Evolutionary conservation across 2,797 vertebrate genomes (phyloP), one percentile per base, ranked within the genome.

Genomic region (Helostoma temminkii): DNA sequence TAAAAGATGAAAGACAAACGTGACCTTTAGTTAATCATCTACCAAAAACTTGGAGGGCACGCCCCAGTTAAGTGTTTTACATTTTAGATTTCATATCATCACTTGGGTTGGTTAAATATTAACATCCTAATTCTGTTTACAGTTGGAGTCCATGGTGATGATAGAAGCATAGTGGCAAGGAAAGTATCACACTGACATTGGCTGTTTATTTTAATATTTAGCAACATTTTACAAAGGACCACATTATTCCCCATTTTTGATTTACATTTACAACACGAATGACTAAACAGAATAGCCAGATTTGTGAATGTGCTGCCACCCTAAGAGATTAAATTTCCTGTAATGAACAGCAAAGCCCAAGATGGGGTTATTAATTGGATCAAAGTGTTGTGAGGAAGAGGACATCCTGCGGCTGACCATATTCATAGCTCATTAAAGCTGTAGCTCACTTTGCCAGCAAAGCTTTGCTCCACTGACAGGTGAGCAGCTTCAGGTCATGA

Each of bases 41-140:
- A 88, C 71, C 63, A 43, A 63, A 78, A 73, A 63, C 74, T 91
- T 81, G 61, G 75, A 92, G 83, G 88, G 87, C 85, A 74, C 80
- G 87, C 88, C 89, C 89, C 81, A 84, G 84, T 92, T 9, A n/a
- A 10, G n/a, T n/a, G 9, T n/a, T 18, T 42, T 91, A 92, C 87
- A 26, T 41, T 78, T 65, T 72, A 63, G 69, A 81, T 80, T 75
- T 76, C 89, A 89, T 93, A 89, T 93, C 82, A 73, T 80, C 87
- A 83, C 68, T 77, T 77, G 63, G 66, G 55, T 59, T 62, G 89
- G 72, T 95, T 94, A 95, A 92, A 91, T 79, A 93, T 93, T 93
- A 93, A 95, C 93, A 87, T 91, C 91, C 92, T 65, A 93, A 87
- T 91, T 77, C 59, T 86, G 88, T 91, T 92, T 93, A 91, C 85